Conservation (phyloP, 2,113 vertebrate genomes). For the Athene noctua region DNA sequence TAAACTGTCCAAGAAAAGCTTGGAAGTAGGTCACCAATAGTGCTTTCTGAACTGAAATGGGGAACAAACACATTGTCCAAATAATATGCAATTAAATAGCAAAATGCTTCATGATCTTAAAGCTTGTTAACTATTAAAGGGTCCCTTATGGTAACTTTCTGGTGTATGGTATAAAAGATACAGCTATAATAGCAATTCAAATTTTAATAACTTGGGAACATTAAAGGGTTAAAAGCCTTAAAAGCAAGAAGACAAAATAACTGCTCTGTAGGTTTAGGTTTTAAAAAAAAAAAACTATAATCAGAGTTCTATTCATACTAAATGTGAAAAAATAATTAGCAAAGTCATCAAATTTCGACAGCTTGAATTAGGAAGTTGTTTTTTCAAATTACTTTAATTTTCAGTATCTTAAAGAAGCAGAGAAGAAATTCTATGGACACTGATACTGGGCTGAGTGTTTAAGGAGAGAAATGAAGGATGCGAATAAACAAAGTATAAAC, state of each 20-base stretch:
- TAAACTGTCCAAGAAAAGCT: not conserved
- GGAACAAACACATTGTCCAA: not conserved
- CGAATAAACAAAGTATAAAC: not conserved
- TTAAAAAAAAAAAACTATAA: not conserved
- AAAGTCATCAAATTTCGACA: slow-evolving; percentile 13
- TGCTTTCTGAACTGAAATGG: not conserved
- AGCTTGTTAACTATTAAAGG: not conserved
- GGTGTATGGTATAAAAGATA: not conserved
- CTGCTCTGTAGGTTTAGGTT: not conserved
- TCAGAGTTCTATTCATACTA: slow-evolving; percentile 7
- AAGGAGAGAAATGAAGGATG: not conserved
- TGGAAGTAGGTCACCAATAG: not conserved
- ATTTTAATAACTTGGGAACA: not conserved
- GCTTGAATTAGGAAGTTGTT: not conserved
- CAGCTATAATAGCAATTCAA: not conserved
- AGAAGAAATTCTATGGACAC: not conserved
- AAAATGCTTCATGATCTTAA: not conserved
- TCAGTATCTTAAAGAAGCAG: not conserved
- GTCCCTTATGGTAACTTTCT: not conserved
- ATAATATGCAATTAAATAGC: not conserved
- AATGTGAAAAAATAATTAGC: slow-evolving; percentile 32
- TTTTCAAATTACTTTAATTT: not conserved
- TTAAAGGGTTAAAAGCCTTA: not conserved
- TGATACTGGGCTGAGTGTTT: not conserved
- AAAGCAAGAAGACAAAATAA: not conserved